Evolutionary conservation across 2,888 invertebrate species (phyloP), one percentile per base, ranked within the genome.

Genomic region (Hirudinaria manillensis): DNA sequence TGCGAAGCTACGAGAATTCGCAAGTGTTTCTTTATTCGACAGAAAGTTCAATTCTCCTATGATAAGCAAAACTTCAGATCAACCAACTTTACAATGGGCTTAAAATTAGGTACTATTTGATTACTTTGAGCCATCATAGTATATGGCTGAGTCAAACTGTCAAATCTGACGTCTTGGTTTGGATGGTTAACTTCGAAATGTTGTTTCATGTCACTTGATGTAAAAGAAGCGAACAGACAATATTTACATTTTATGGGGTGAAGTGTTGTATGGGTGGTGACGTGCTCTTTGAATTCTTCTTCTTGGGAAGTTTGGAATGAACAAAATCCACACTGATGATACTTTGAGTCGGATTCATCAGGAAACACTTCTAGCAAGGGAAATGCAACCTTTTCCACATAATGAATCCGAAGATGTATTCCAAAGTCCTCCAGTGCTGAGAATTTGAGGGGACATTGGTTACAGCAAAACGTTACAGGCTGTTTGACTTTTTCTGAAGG

Each of bases 291-390:
- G 66, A 76, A 77, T 24, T 72, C 72, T 3, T 38, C 75, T 10
- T 68, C 45, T 38, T 36, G 38, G 34, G 68, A 55, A 3, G 73
- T 55, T 45, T 55, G 51, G 66, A 75, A 77, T 6, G 70, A 38
- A 38, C 77, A 77, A 65, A 77, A 77, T 16, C 77, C 77, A 32
- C 77, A 77, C 16, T 74, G 70, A 34, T 74, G 67, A 6, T 66
- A 38, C 51, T 27, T 73, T 66, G 61, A 36, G 27, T 55, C 38
- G 7, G 45, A 70, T 34, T 74, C 71, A 2, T 61, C 70, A 13
- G 65, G 36, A 36, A 32, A 65, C 27, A 56, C 65, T 73, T 73
- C 65, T 21, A 73, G 16, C n/a, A 36, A n/a, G 34, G 32, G 29
- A n/a, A 72, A 29, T 36, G 27, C n/a, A 21, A 24, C 36, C 19